Conservation (phyloP, 1,140 invertebrate genomes). For the Belonocnema kinseyi region DNA sequence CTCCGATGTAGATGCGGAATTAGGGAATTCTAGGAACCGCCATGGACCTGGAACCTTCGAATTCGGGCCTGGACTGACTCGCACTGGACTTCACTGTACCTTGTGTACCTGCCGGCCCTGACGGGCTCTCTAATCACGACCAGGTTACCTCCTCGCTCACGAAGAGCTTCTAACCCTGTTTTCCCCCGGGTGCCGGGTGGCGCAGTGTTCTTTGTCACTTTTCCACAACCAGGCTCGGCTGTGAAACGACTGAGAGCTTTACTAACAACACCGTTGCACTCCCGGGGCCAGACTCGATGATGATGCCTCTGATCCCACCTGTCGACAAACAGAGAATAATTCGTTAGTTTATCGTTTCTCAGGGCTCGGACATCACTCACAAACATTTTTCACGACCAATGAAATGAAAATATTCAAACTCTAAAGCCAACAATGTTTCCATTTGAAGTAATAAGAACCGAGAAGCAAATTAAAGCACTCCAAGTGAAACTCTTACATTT, state of each 20-base stretch:
- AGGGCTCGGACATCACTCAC: no score
- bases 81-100: constrained; percentile 77
- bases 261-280: constrained; percentile 74
- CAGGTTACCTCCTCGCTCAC: constrained; percentile 72
- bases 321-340: background rate
- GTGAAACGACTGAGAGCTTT: constrained; percentile 75
- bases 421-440: no score
- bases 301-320: constrained; percentile 65
- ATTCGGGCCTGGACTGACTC: constrained; percentile 77
- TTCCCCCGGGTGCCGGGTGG: constrained; percentile 53
- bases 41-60: constrained; percentile 74
- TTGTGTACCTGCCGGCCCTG: constrained; percentile 73
- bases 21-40: constrained; percentile 66
- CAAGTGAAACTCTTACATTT: no score
- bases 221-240: constrained; percentile 53
- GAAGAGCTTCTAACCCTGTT: constrained; percentile 65
- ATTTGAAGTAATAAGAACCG: no score
- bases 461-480: no score
- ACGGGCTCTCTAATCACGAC: constrained; percentile 78
- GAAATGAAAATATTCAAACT: no score
- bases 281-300: constrained; percentile 70
- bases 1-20: background rate
- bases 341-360: no score
- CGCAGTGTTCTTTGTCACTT: constrained; percentile 36
- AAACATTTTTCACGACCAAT: no score